Evolutionary conservation across 2,888 invertebrate genomes (phyloP).

Genomic region (Scaptomyza caliginosa): DNA sequence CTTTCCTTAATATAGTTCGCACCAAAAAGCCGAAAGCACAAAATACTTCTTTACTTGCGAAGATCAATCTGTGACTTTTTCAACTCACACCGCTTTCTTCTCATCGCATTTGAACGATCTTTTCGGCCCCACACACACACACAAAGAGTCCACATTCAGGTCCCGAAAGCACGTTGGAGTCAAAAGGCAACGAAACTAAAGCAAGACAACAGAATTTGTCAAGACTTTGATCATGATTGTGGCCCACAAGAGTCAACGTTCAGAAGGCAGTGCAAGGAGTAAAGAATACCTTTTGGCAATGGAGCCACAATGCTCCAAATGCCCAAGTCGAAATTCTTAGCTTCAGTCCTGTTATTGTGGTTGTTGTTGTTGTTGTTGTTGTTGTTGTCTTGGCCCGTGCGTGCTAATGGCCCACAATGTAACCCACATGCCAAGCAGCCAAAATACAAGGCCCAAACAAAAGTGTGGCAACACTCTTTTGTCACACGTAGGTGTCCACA

Average conservation of each 20-base stretch:
- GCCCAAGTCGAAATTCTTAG: constrained; percentile 17
- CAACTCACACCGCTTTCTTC: constrained; percentile 24
- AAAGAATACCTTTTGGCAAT: neutral
- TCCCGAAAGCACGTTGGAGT: constrained; percentile 3
- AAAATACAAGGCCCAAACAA: constrained; percentile 41
- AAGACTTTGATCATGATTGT: constrained; percentile 79
- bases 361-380: neutral
- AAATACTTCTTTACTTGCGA: neutral
- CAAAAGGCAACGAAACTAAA: constrained; percentile 51
- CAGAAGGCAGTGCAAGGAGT: constrained; percentile 11
- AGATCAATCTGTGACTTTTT: constrained; percentile 41
- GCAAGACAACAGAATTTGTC: constrained; percentile 81
- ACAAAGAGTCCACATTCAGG: constrained; percentile 1
- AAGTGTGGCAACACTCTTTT: constrained; percentile 76
- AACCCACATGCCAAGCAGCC: constrained; percentile 64
- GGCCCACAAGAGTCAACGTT: constrained; percentile 13
- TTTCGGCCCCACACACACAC: constrained; percentile 55
- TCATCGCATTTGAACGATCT: constrained; percentile 49
- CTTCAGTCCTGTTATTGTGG: constrained; percentile 1
- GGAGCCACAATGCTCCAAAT: too few species aligned
- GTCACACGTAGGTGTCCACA: constrained; percentile 76
- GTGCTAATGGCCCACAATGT: constrained; percentile 77
- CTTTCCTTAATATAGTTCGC: neutral
- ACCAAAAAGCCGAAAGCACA: too few species aligned
- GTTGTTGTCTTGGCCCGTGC: constrained; percentile 50